Percentiles rank a stretch among this genome's conserved stretches.
Evolutionary conservation across 2,797 vertebrate species (phyloP).

Genomic region (Thaleichthys pacificus): DNA sequence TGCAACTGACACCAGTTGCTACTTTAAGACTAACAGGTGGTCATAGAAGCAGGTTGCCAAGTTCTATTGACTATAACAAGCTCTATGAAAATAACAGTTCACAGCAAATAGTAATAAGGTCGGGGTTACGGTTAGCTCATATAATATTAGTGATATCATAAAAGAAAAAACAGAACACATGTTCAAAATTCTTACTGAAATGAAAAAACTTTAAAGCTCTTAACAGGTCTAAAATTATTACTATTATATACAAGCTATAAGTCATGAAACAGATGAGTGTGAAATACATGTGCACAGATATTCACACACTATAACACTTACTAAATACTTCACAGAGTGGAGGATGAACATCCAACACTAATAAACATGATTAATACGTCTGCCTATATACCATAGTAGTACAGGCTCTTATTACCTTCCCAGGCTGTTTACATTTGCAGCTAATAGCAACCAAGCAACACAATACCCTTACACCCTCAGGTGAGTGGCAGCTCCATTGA

Average conservation of each 20-base stretch:
- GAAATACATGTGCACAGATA: neutral
- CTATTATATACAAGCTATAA: neutral
- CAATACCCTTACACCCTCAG: slow-evolving; percentile 47
- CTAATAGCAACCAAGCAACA: slow-evolving; percentile 72
- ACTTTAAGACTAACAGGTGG: slow-evolving; percentile 64
- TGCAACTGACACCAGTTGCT: slow-evolving; percentile 42
- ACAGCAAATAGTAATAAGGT: neutral
- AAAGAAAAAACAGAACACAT: neutral
- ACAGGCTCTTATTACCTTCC: slow-evolving; percentile 50
- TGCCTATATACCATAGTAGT: slow-evolving; percentile 39
- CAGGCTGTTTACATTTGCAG: slow-evolving; percentile 57
- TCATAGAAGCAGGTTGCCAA: slow-evolving; percentile 29
- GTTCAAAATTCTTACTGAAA: no score
- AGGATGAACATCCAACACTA: neutral
- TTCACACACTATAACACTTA: neutral
- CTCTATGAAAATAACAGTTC: slow-evolving; percentile 3
- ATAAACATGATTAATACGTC: slow-evolving; percentile 24
- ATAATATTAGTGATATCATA: neutral
- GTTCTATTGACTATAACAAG: slow-evolving; percentile 25
- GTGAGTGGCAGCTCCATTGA: slow-evolving; percentile 54
- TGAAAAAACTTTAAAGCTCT: no score
- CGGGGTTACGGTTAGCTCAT: no score
- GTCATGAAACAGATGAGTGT: no score
- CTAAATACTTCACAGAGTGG: slow-evolving; percentile 3
- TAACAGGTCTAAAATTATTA: no score